Evolutionary conservation across 2,113 vertebrate genomes (phyloP).

Genomic region (Zapornia atra): DNA sequence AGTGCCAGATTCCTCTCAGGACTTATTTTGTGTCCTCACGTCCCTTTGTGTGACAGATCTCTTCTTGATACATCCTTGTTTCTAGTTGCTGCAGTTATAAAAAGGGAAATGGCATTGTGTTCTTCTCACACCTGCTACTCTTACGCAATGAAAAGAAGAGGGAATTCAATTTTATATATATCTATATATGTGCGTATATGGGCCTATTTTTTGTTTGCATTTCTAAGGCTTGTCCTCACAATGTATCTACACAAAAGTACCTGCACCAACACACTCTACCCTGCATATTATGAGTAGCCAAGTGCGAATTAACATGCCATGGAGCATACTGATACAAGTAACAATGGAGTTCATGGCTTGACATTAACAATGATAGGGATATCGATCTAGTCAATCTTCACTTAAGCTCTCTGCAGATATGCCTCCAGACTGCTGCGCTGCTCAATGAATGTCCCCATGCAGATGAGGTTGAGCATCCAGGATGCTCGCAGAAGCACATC

Average conservation of each 20-base stretch:
- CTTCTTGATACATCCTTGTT: not conserved
- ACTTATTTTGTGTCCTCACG: not conserved
- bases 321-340: not conserved
- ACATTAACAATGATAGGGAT: not conserved
- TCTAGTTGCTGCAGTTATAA: not conserved
- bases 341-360: not conserved
- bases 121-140: not conserved
- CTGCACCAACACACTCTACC: not conserved
- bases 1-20: not conserved
- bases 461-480: not conserved
- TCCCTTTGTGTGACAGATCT: not conserved
- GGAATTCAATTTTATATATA: not conserved
- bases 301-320: not conserved
- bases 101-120: not conserved
- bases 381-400: not conserved
- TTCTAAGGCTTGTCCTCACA: not conserved
- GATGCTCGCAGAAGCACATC: not conserved
- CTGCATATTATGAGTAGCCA: not conserved
- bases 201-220: not conserved
- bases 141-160: not conserved
- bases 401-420: not conserved
- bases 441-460: fast-evolving
- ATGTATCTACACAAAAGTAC: not conserved
- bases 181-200: not conserved
- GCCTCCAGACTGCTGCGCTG: not conserved